These are phyloP conservation scores for Spodoptera picta DNA, from an alignment of 2,888 invertebrate genomes.

Conservation along the genomic window DNA sequence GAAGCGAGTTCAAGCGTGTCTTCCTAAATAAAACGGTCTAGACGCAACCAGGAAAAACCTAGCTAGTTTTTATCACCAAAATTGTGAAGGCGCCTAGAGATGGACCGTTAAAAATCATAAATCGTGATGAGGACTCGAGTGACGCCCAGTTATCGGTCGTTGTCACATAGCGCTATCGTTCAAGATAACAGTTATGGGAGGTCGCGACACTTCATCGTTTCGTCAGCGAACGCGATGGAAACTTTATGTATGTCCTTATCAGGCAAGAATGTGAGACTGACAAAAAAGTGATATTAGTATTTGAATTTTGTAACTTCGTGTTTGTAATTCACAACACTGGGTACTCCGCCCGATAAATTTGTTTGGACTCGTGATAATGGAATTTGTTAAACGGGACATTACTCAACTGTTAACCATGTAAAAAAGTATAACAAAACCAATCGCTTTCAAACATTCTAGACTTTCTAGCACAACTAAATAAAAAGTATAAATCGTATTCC, in stretches of 20 bases:
- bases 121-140: slow-evolving; percentile 43
- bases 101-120: slow-evolving; percentile 55
- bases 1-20: not conserved
- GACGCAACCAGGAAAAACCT: slow-evolving; percentile 12
- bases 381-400: slow-evolving; percentile 11
- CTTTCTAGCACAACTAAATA: slow-evolving; percentile 6
- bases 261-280: slow-evolving; percentile 52
- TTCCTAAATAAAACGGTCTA: slow-evolving; percentile 12
- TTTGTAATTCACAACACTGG: slow-evolving; percentile 34
- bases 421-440: slow-evolving; percentile 13
- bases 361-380: slow-evolving; percentile 41
- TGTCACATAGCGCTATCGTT: slow-evolving; percentile 62
- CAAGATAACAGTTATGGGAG: slow-evolving; percentile 71
- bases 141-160: slow-evolving; percentile 61
- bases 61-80: slow-evolving; percentile 21
- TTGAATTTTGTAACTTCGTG: slow-evolving; percentile 49
- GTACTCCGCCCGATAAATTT: slow-evolving; percentile 34
- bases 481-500: slow-evolving; percentile 8
- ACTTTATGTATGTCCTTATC: slow-evolving; percentile 53
- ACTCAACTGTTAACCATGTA: slow-evolving; percentile 3
- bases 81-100: slow-evolving; percentile 28
- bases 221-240: slow-evolving; percentile 56
- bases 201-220: slow-evolving; percentile 64
- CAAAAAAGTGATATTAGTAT: slow-evolving; percentile 50
- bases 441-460: slow-evolving; percentile 19